Percentiles rank a stretch among this genome's conserved stretches.
These are phyloP conservation scores for Teinopalpus imperialis DNA, from an alignment of 2,888 invertebrate species.

Conservation along the genomic window DNA sequence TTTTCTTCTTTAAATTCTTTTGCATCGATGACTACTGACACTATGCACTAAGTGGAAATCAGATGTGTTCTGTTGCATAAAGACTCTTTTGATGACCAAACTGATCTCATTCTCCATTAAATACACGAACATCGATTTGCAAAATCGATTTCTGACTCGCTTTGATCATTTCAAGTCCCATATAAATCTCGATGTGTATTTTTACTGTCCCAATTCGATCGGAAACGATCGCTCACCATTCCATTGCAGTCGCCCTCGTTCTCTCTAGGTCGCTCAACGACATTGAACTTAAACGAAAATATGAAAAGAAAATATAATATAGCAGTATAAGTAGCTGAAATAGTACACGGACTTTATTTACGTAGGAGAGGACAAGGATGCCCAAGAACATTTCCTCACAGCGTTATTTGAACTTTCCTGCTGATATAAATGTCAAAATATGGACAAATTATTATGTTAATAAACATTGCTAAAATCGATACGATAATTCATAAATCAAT, in stretches of 20 bases:
- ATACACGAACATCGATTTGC: neutral
- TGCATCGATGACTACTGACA: too few relatives aligned
- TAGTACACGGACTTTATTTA: conserved; percentile 31
- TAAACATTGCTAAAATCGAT: neutral
- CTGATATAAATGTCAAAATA: conserved; percentile 16
- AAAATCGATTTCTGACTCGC: conserved; percentile 7
- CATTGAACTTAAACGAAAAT: conserved; percentile 58
- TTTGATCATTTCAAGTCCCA: conserved; percentile 1
- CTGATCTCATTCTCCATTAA: neutral
- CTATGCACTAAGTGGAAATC: too few relatives aligned
- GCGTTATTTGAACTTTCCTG: conserved; percentile 23
- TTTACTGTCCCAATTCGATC: conserved; percentile 30
- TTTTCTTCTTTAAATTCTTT: too few relatives aligned
- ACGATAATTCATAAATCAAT: conserved; percentile 1
- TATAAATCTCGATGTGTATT: conserved; percentile 16
- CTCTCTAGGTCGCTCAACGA: conserved; percentile 47
- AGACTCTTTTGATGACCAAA: neutral
- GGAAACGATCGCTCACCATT: conserved; percentile 20
- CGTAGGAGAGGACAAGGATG: conserved; percentile 34
- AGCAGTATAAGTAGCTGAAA: conserved; percentile 44
- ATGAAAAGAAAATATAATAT: conserved; percentile 45
- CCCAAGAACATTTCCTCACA: conserved; percentile 26
- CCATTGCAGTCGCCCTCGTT: conserved; percentile 42
- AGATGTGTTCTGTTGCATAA: conserved; percentile 3
- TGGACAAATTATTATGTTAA: too few relatives aligned